These are phyloP conservation scores for Papilio glaucus DNA, from an alignment of 1,140 invertebrate genomes.

Conservation along the genomic window DNA sequence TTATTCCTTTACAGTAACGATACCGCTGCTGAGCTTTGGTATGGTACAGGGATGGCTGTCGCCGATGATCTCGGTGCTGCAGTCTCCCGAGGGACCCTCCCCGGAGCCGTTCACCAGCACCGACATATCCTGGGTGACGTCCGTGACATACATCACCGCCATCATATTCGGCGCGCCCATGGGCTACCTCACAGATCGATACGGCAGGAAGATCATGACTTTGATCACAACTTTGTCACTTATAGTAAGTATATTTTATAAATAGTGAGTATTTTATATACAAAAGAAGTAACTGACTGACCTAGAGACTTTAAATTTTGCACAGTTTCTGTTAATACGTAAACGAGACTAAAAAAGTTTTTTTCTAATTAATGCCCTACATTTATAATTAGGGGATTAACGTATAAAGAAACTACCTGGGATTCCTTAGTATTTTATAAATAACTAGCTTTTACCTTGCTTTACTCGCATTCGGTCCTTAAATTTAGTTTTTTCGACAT, in stretches of 20 bases:
- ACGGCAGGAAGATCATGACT: constrained; percentile 71
- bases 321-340: too few relatives aligned
- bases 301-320: too few relatives aligned
- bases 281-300: too few relatives aligned
- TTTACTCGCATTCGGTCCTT: too few relatives aligned
- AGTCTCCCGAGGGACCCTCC: constrained; percentile 59
- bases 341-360: too few relatives aligned
- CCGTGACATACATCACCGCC: constrained; percentile 73
- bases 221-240: constrained; percentile 67
- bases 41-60: constrained; percentile 77
- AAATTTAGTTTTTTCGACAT: too few relatives aligned
- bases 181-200: constrained; percentile 70
- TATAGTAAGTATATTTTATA: constrained; percentile 60
- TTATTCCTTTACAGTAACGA: constrained; percentile 61
- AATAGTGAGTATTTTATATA: too few relatives aligned
- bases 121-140: constrained; percentile 73
- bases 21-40: constrained; percentile 71
- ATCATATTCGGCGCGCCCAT: constrained; percentile 72
- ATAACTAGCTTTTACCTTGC: too few relatives aligned
- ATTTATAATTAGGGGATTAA: too few relatives aligned
- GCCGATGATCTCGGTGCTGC: constrained; percentile 69
- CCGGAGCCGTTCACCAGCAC: constrained; percentile 56
- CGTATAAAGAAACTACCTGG: too few relatives aligned
- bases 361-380: too few relatives aligned
- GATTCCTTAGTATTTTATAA: too few relatives aligned